phyloP scores from a whole-genome alignment of 1,140 invertebrate genomes.

The Bombus haemorrhoidalis region DNA sequence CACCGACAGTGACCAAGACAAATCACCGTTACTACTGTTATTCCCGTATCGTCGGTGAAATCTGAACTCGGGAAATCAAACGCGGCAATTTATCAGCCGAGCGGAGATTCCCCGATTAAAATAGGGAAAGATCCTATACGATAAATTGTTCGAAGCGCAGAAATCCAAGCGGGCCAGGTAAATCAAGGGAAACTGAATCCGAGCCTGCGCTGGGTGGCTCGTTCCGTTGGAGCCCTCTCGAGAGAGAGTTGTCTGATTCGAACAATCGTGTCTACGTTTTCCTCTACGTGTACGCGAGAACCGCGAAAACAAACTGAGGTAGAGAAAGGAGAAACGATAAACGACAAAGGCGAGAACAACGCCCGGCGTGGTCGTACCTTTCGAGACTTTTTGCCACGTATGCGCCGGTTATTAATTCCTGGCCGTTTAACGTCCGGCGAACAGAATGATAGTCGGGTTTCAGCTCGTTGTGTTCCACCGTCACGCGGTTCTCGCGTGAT shows the following conservation, averaged over 20 bases:
- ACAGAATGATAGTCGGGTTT: slow-evolving; percentile 58
- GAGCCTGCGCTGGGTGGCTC: slow-evolving; percentile 16
- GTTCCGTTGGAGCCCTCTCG: not conserved
- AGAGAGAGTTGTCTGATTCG: not conserved
- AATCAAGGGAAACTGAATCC: slow-evolving; percentile 47
- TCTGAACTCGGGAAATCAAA: slow-evolving; percentile 29
- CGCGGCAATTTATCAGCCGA: slow-evolving; percentile 23
- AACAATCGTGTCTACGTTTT: not conserved
- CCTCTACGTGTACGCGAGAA: not conserved
- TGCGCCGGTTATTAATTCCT: slow-evolving; percentile 58
- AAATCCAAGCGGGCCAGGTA: slow-evolving; percentile 4
- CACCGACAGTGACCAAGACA: slow-evolving; percentile 14
- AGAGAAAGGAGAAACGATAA: not conserved
- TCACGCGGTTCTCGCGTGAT: slow-evolving; percentile 55
- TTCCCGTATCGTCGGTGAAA: slow-evolving; percentile 26
- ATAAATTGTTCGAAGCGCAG: slow-evolving; percentile 40
- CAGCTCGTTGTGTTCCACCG: slow-evolving; percentile 44
- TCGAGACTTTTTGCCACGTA: slow-evolving; percentile 7
- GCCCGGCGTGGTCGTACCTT: not conserved
- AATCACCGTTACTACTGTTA: slow-evolving; percentile 13
- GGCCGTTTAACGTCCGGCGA: slow-evolving; percentile 53
- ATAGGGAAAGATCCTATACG: slow-evolving; percentile 26
- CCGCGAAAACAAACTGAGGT: not conserved
- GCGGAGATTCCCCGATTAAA: slow-evolving; percentile 27
- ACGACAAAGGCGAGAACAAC: not conserved